phyloP scores from a whole-genome alignment of 2,113 vertebrate genomes.

The Myrmecobius fasciatus region DNA sequence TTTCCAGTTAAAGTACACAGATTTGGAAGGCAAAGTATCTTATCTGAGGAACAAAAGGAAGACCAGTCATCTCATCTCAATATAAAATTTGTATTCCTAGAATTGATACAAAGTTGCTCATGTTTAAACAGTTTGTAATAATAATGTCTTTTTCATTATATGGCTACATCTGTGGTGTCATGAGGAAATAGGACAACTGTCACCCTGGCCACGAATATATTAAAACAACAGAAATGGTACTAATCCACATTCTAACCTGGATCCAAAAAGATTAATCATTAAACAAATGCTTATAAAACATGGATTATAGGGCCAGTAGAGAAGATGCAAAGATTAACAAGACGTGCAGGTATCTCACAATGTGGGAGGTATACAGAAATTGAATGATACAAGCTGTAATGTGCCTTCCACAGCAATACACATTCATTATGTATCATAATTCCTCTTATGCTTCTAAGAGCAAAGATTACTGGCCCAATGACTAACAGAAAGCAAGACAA shows the following conservation, averaged over 20 bases:
- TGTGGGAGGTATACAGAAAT: neutral
- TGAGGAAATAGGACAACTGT: too few relatives aligned
- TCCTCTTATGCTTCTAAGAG: neutral
- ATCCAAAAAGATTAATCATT: neutral
- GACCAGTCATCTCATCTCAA: neutral
- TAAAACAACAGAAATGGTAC: neutral
- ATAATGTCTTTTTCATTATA: neutral
- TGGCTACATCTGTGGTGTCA: neutral
- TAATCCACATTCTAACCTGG: neutral
- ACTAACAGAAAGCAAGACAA: neutral
- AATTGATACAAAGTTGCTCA: neutral
- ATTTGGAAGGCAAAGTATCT: neutral
- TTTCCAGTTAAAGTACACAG: neutral
- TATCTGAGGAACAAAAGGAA: neutral
- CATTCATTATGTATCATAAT: neutral
- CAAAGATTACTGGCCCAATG: neutral
- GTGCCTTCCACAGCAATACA: neutral
- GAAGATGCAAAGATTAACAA: neutral
- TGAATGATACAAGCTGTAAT: neutral
- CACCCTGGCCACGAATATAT: neutral
- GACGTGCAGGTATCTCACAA: neutral
- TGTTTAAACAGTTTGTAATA: neutral
- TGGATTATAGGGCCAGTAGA: neutral
- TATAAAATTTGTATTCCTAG: neutral
- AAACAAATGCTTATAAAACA: neutral